Base-by-base conservation (phyloP, 2,113 vertebrate genomes). In the Stegastes partitus region DNA sequence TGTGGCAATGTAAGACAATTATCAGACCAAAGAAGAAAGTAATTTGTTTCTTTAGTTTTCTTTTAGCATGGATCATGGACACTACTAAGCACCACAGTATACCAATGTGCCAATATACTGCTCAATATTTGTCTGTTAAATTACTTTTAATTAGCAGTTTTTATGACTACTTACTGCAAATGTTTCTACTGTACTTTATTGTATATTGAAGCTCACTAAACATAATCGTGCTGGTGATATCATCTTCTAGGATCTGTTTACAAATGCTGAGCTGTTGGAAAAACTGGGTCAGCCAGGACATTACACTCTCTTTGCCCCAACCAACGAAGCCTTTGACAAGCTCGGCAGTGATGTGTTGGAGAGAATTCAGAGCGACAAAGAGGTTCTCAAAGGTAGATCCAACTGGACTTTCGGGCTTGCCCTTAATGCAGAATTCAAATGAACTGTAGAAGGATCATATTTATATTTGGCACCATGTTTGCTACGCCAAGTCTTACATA, bases 301-400 rank as follows among this genome's bases (percentile, higher is more conserved):
- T 79, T 98, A 94, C 85, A 99, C 98, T 9, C 89, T 99, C 21
- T 99, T 99, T 86, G 98, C 97, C 70, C 98, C 98, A 21, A 99
- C 97, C 82, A 97, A 99, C 42, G 93, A 96, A 6, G 98, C 98
- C 83, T 99, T 99, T 78, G 94, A 95, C 11, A 96, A 92, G 58
- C 94, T 99, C 74, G 97, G 95, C 62, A 89, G 89, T 3, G 95
- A 94, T 0, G 75, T 96, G 14, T 74, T 99, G 74, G 93, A 98
- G 80, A 96, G 97, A 85, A 95, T 99, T 83, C 94, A 96, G 95
- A 83, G 92, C 19, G 95, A 99, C 90, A 96, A 95, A 50, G 92
- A 94, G 53, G 96, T 95, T 79, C 95, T 97, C 39, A 93, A 96
- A 95, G 98, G 98, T 98, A 96, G 72, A 87, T 8, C 6, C n/a